Evolutionary conservation across 2,797 vertebrate species (phyloP), one percentile per base, ranked within the genome.

Genomic region (Eremophila alpestris): DNA sequence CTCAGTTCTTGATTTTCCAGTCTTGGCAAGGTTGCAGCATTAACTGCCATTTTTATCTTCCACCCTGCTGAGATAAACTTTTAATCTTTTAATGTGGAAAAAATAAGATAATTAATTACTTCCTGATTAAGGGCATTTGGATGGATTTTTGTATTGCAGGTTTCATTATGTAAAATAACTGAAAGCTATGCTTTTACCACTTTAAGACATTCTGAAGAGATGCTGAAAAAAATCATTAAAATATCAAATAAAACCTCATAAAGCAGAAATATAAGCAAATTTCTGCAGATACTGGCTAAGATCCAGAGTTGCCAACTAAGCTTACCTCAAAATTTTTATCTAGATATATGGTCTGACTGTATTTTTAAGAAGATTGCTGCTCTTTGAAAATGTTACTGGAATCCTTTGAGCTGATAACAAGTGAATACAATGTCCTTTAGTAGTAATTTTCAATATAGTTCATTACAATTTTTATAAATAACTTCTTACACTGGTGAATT

Each of bases 1-100:
- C 76, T 89, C 73, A 82, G 55, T 89, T 94, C 90, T 87, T 77
- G 68, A 68, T 89, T 92, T 93, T 78, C 82, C 70, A 83, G 16
- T 67, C 58, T 88, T 96, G 89, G 91, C 92, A 93, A 86, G 27
- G 41, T 36, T 93, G 74, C 58, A 86, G 79, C 32, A 93, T 73
- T 70, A 84, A 83, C 49, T 86, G 38, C 56, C 64, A 36, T 88
- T 95, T 97, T 95, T 91, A 70, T 82, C 85, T 78, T 88, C 63
- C 32, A 96, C 69, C 89, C 90, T 91, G 93, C 79, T 84, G 96
- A 95, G 89, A 91, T 81, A 95, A 96, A 95, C 71, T 95, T 96
- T 60, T 89, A 86, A 95, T 93, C 79, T 91, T 89, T 94, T 93
- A 92, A 93, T 26, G 46, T 70, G 76, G 60, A 92, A 93, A 94